These are phyloP conservation scores for Drosophila chauvacae DNA, from an alignment of 1,140 invertebrate species.

Conservation along the genomic window DNA sequence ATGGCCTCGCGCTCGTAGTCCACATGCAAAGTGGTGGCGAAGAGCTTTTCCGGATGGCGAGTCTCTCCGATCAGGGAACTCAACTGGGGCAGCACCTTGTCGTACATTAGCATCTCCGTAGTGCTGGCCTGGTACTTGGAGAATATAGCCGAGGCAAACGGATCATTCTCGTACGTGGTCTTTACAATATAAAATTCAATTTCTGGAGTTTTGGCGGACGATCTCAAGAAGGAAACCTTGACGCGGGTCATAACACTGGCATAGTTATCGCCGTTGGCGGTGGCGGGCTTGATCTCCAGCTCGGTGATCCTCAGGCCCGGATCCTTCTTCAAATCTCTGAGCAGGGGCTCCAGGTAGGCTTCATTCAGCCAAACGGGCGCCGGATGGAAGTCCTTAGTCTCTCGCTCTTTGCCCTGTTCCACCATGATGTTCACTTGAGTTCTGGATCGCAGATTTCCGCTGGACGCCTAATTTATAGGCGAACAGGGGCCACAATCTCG, in stretches of 20 bases:
- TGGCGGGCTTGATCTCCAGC: conserved; percentile 70
- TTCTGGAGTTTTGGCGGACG: conserved; percentile 32
- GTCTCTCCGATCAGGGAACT: conserved; percentile 47
- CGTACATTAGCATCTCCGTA: conserved; percentile 81
- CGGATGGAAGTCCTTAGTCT: conserved; percentile 48
- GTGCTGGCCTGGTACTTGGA: conserved; percentile 58
- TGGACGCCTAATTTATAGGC: conserved; percentile 48
- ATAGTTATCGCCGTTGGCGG: conserved; percentile 80
- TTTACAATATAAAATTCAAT: conserved; percentile 72
- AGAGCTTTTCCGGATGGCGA: conserved; percentile 64
- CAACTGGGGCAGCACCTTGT: conserved; percentile 71
- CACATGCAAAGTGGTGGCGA: conserved; percentile 73
- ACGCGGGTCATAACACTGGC: conserved; percentile 72
- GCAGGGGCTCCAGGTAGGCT: conserved; percentile 63
- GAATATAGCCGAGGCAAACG: conserved; percentile 56
- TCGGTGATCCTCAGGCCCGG: conserved; percentile 41
- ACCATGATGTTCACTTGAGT: conserved; percentile 44
- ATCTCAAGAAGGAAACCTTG: conserved; percentile 39
- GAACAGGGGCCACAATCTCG: conserved; percentile 4
- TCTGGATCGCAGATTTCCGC: conserved; percentile 11
- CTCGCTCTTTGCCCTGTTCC: conserved; percentile 30
- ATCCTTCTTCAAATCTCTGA: conserved; percentile 60
- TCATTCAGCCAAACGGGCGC: conserved; percentile 70
- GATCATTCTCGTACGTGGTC: conserved; percentile 74
- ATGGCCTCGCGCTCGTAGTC: conserved; percentile 77